These are phyloP conservation scores for Sminthurides bifidus DNA, from an alignment of 1,140 invertebrate genomes.

Conservation along the genomic window DNA sequence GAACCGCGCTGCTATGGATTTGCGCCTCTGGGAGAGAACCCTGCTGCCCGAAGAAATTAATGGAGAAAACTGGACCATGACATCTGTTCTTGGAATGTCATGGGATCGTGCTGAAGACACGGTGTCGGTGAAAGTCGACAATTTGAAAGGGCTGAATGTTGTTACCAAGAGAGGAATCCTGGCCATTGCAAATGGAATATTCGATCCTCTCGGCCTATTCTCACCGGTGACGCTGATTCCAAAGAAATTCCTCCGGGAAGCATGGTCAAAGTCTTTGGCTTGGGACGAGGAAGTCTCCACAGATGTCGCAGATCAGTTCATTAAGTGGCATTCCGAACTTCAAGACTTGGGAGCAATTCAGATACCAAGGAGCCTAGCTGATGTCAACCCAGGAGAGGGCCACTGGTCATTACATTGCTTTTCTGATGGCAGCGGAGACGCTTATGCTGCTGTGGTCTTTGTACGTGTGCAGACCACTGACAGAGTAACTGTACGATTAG, in stretches of 20 bases:
- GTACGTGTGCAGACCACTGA: conserved; percentile 15
- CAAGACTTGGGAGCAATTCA: conserved; percentile 19
- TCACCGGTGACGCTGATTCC: background rate
- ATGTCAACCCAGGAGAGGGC: background rate
- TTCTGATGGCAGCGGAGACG: conserved; percentile 34
- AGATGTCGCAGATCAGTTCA: conserved; percentile 19
- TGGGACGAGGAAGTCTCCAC: conserved; percentile 17
- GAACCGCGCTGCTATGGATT: conserved; percentile 30
- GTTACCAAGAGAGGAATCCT: conserved; percentile 6
- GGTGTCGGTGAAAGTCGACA: background rate
- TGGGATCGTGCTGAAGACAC: background rate
- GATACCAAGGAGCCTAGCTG: conserved; percentile 28
- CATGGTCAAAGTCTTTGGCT: background rate
- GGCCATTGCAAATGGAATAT: background rate
- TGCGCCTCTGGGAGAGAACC: conserved; percentile 32
- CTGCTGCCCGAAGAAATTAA: background rate
- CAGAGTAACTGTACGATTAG: conserved; percentile 19
- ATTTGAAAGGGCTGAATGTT: background rate
- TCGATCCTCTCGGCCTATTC: background rate
- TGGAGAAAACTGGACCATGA: background rate
- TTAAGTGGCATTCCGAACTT: conserved; percentile 21
- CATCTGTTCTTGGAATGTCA: background rate
- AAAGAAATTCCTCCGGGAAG: background rate
- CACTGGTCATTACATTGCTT: conserved; percentile 33
- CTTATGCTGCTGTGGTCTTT: conserved; percentile 34